These are phyloP conservation scores for Maylandia zebra DNA, from an alignment of 2,113 vertebrate species.

Conservation along the genomic window DNA sequence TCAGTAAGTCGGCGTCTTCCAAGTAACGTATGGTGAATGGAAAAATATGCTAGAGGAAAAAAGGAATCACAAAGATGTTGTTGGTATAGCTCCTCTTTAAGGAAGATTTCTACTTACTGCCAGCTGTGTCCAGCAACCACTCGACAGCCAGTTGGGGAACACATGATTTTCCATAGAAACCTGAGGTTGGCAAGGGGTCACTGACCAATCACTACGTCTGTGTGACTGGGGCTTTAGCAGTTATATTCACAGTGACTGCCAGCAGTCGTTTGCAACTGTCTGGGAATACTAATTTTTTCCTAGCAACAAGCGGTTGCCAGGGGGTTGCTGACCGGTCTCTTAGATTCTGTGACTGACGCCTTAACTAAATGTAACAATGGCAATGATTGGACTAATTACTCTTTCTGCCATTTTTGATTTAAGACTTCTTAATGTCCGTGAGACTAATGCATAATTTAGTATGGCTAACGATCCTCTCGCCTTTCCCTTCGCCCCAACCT, in stretches of 20 bases:
- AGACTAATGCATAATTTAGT: neutral
- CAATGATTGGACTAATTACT: neutral
- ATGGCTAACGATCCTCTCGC: neutral
- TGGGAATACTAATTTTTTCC: neutral
- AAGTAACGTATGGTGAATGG: fast-evolving
- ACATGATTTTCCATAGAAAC: neutral
- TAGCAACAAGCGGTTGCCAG: neutral
- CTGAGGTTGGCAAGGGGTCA: neutral
- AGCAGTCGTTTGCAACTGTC: neutral
- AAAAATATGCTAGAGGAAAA: neutral
- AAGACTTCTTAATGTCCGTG: neutral
- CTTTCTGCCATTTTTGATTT: neutral
- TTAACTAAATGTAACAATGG: neutral
- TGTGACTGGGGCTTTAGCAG: neutral
- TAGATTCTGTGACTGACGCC: neutral
- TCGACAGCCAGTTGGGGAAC: neutral
- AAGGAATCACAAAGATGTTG: neutral
- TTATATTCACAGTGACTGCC: neutral
- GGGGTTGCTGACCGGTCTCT: neutral
- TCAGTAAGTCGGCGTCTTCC: neutral
- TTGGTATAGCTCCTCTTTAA: neutral
- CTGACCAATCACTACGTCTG: neutral
- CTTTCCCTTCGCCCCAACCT: neutral
- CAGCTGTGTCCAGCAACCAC: neutral
- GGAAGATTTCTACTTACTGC: fast-evolving